Conservation (phyloP, 2,113 vertebrate species). For the Trochalopteron elliotii region DNA sequence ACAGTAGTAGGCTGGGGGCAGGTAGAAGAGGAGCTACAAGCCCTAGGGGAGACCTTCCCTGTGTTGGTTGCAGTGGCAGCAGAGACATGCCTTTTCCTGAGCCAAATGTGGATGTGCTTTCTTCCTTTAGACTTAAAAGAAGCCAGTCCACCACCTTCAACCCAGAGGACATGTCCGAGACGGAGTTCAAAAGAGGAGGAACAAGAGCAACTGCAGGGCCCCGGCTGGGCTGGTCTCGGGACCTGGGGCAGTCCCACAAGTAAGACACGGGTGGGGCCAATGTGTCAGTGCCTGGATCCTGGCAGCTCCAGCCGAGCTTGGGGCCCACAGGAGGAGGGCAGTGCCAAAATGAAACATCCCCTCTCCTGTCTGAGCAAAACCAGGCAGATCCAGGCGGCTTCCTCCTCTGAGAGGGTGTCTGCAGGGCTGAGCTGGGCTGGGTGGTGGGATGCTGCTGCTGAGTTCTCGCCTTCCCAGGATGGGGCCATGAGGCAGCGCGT, state of each 20-base stretch:
- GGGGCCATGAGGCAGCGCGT: rapidly evolving
- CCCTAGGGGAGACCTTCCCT: neutral
- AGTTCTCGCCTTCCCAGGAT: rapidly evolving
- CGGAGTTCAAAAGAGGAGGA: constrained; percentile 92
- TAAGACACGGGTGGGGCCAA: constrained; percentile 47
- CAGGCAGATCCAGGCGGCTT: rapidly evolving
- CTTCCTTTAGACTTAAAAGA: constrained; percentile 83
- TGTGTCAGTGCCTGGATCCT: rapidly evolving
- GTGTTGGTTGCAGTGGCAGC: neutral
- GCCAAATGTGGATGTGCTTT: neutral
- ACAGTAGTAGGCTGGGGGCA: rapidly evolving
- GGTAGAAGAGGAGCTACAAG: neutral
- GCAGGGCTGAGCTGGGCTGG: neutral
- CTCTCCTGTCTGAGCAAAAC: neutral
- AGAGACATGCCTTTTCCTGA: neutral
- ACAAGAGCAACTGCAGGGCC: constrained; percentile 93
- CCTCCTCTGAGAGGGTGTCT: neutral
- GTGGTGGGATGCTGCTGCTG: neutral
- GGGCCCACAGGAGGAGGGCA: neutral
- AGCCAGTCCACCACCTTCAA: constrained; percentile 97
- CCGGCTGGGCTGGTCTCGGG: constrained; percentile 94
- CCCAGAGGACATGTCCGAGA: constrained; percentile 88
- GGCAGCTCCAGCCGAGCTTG: rapidly evolving
- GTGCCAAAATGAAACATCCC: neutral
- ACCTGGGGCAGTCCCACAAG: constrained; percentile 87